Percentiles rank a stretch among this genome's conserved stretches.
phyloP scores from a whole-genome alignment of 1,140 invertebrate genomes.

The Streblospio benedicti region DNA sequence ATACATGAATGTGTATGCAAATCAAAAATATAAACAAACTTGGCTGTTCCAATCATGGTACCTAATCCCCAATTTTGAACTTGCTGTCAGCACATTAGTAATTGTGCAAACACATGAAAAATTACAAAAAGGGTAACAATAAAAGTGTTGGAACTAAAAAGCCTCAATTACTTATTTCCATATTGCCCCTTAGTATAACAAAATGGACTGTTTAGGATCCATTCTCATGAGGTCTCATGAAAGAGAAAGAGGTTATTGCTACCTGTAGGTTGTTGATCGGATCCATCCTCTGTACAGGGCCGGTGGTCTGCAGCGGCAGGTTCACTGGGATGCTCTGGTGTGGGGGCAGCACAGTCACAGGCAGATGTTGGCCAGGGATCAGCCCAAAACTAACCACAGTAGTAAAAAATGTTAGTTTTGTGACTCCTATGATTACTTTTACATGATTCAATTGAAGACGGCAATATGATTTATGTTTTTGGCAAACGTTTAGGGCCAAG shows the following conservation, averaged over 20 bases:
- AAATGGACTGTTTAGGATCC: background rate
- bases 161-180: too few species aligned
- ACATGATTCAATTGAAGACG: background rate
- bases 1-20: too few species aligned
- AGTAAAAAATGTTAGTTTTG: constrained; percentile 11
- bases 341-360: constrained; percentile 71
- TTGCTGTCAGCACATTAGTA: too few species aligned
- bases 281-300: constrained; percentile 94
- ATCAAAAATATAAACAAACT: too few species aligned
- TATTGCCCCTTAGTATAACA: background rate
- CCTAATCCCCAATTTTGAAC: too few species aligned
- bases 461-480: constrained; percentile 3
- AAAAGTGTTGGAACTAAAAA: too few species aligned
- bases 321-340: constrained; percentile 71
- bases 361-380: constrained; percentile 69
- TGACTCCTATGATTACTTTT: too few species aligned
- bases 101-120: too few species aligned
- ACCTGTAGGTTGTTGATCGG: constrained; percentile 91
- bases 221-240: background rate
- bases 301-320: constrained; percentile 68
- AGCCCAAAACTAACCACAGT: constrained; percentile 73
- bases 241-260: constrained; percentile 15
- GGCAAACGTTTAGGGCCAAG: background rate
- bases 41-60: too few species aligned
- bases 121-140: too few species aligned